phyloP scores from a whole-genome alignment of 2,888 invertebrate species.

The Cylindroiulus punctatus region DNA sequence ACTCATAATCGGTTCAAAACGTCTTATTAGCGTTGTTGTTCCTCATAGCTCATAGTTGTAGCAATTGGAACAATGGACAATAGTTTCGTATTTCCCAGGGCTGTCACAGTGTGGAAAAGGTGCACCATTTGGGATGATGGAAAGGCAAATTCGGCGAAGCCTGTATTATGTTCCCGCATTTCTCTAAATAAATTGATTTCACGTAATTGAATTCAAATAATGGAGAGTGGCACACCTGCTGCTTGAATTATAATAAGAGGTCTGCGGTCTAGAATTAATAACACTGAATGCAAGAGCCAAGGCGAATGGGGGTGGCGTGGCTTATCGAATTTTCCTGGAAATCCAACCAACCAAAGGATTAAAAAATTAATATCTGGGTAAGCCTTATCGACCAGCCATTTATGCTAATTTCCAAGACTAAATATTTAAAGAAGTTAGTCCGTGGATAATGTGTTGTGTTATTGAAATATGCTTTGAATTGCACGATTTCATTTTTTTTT shows the following conservation, averaged over 20 bases:
- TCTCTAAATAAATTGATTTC: conserved; percentile 45
- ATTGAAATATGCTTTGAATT: too few relatives aligned
- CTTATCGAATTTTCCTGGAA: conserved; percentile 30
- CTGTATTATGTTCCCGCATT: neutral
- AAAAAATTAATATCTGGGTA: neutral
- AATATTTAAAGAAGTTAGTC: too few relatives aligned
- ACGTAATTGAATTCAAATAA: conserved; percentile 47
- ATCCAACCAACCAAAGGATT: neutral
- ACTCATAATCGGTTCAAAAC: neutral
- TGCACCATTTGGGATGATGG: conserved; percentile 24
- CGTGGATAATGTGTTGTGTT: too few relatives aligned
- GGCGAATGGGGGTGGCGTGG: conserved; percentile 13
- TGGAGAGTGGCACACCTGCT: conserved; percentile 47
- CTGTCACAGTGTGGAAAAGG: conserved; percentile 16
- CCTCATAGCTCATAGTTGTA: neutral
- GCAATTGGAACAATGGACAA: conserved; percentile 13
- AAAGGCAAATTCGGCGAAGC: conserved; percentile 8
- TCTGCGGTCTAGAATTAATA: conserved; percentile 28
- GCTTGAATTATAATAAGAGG: conserved; percentile 45
- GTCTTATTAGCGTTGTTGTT: neutral
- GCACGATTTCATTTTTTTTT: too few relatives aligned
- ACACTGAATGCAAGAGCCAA: neutral
- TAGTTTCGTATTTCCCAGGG: conserved; percentile 17
- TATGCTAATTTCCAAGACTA: neutral
- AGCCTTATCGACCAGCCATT: neutral